Conservation (phyloP, 2,888 invertebrate genomes). For the Clistopyga incitator region DNA sequence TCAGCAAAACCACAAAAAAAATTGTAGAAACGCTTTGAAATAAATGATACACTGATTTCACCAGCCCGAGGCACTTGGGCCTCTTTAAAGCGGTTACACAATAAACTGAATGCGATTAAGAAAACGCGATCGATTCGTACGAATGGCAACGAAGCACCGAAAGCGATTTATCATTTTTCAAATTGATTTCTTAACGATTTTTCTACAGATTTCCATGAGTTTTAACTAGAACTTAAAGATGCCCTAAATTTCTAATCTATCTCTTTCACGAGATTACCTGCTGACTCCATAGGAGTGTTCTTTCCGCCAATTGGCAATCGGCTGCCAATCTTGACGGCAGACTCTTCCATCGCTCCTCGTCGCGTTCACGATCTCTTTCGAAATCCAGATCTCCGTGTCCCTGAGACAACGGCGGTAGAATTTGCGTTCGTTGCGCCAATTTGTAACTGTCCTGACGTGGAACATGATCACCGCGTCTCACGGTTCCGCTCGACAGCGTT, state of each 20-base stretch:
- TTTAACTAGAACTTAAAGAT: slow-evolving; percentile 45
- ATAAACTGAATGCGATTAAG: background rate
- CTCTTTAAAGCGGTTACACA: background rate
- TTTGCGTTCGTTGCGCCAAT: slow-evolving; percentile 93
- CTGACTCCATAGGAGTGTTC: slow-evolving; percentile 81
- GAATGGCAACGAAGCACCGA: background rate
- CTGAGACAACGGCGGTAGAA: slow-evolving; percentile 90
- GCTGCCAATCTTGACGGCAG: slow-evolving; percentile 81
- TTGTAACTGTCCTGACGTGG: slow-evolving; percentile 95
- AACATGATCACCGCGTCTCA: slow-evolving; percentile 88
- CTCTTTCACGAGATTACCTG: slow-evolving; percentile 79
- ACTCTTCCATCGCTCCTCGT: slow-evolving; percentile 82
- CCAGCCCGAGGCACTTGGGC: too few relatives aligned
- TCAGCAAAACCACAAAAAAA: too few relatives aligned
- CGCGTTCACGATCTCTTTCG: slow-evolving; percentile 78
- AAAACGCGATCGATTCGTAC: background rate
- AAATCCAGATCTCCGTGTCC: slow-evolving; percentile 77
- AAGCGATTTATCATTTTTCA: background rate
- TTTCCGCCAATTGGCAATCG: slow-evolving; percentile 81
- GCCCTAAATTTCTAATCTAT: slow-evolving; percentile 39
- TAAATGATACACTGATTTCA: too few relatives aligned
- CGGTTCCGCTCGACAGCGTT: slow-evolving; percentile 65
- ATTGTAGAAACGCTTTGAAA: too few relatives aligned
- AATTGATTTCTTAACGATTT: background rate
- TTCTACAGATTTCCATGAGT: slow-evolving; percentile 22